Conservation (phyloP, 2,797 vertebrate genomes). For the Falco peregrinus region DNA sequence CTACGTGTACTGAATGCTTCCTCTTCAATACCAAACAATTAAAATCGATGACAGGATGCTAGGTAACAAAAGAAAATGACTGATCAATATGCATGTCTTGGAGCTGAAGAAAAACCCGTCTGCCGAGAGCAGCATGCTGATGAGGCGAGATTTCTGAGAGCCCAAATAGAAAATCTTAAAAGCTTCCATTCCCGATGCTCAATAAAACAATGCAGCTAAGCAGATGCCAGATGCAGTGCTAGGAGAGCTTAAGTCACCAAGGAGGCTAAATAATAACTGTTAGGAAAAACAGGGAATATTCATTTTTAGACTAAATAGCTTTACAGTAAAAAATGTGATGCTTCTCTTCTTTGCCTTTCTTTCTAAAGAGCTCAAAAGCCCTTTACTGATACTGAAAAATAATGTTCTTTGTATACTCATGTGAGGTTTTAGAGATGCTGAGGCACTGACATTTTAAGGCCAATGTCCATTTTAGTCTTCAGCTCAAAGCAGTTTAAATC, state of each 20-base stretch:
- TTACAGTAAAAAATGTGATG: not conserved
- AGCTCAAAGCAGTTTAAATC: not conserved
- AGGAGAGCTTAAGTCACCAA: not conserved
- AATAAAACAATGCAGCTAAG: not conserved
- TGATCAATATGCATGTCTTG: constrained; percentile 62
- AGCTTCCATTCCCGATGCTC: not conserved
- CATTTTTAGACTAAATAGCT: not conserved
- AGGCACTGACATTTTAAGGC: not conserved
- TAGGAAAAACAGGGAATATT: not conserved
- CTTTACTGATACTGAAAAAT: not conserved
- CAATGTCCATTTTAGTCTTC: not conserved
- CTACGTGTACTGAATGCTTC: not conserved
- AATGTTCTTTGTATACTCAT: not conserved
- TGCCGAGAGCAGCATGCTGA: constrained; percentile 51
- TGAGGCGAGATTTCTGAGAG: constrained; percentile 15
- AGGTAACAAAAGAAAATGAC: constrained; percentile 48
- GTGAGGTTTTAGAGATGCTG: not conserved
- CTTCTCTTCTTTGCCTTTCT: not conserved
- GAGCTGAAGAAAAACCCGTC: not conserved
- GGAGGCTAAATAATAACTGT: not conserved
- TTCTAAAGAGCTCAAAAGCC: not conserved
- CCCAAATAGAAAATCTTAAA: not conserved
- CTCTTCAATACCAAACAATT: not conserved
- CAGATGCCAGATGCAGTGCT: not conserved
- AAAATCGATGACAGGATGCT: constrained; percentile 45